Evolutionary conservation across 2,888 invertebrate genomes (phyloP), one percentile per base, ranked within the genome.

Genomic region (Xylota sylvarum): DNA sequence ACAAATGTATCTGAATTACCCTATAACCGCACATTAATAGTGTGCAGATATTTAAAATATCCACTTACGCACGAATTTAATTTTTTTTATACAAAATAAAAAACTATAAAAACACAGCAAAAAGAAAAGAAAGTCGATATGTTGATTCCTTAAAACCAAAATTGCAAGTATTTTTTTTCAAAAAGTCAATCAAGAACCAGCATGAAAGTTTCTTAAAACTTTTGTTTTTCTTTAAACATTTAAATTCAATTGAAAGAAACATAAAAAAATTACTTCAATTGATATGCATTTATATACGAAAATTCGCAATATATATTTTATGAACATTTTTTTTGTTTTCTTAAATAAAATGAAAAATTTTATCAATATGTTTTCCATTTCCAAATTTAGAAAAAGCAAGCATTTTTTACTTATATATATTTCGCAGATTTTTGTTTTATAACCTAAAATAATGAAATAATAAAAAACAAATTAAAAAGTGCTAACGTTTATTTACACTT

Each of bases 271-370:
- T 72, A 73, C 43, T 67, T 77, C 73, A 86, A 72, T 86, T 86
- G 86, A 86, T 86, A 86, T 86, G 86, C 86, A 82, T 86, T 73
- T 73, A 80, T 70, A 43, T 82, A 79, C 62, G 62, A 82, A 74
- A 79, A 55, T 32, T 74, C 67, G 69, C 62, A 62, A 62, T 69
- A 14, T 40, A 62, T 52, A 35, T 55, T 55, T 60, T 55, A 17
- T 43, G 19, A 73, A 37, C 14, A 4, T 69, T 65, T 48, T 43
- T 32, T 76, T n/a, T n/a, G n/a, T n/a, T 43, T 17, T 48, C 17
- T 50, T 40, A 12, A 56, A 19, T 69, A 27, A 60, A 69, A 78
- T 62, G 23, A 7, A 27, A 30, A 65, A 48, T 58, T 69, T 50
- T n/a, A 40, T 78, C 7, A 52, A 50, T 52, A 50, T 9, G 10